Evolutionary conservation across 1,140 invertebrate genomes (phyloP).

Genomic region (Protaetia brevitarsis): DNA sequence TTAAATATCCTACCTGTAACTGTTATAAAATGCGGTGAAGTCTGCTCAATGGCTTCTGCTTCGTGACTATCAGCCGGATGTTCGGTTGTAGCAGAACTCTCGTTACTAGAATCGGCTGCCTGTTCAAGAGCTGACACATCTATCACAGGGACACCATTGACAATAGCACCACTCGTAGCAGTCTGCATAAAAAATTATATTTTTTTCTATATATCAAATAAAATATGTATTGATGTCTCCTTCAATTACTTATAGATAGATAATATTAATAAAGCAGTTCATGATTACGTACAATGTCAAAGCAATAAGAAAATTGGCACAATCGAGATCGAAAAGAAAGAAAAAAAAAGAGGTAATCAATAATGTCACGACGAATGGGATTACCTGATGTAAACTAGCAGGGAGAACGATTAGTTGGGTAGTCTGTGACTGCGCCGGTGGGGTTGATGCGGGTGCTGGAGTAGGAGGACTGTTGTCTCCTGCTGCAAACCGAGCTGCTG

Average conservation of each 20-base stretch:
- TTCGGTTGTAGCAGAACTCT: slow-evolving; percentile 45
- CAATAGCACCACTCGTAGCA: slow-evolving; percentile 36
- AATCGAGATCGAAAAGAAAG: background rate
- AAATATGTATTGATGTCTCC: no score
- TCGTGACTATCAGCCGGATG: slow-evolving; percentile 43
- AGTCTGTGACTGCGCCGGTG: slow-evolving; percentile 43
- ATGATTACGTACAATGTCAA: background rate
- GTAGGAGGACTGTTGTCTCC: slow-evolving; percentile 45
- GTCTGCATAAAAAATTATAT: slow-evolving; percentile 25
- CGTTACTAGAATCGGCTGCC: slow-evolving; percentile 47
- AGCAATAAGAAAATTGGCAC: background rate
- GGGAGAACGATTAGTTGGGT: slow-evolving; percentile 48
- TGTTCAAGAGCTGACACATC: slow-evolving; percentile 47
- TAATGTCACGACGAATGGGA: slow-evolving; percentile 14
- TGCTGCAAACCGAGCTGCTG: slow-evolving; percentile 48
- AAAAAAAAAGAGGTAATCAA: slow-evolving; percentile 24
- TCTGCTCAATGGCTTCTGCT: slow-evolving; percentile 41
- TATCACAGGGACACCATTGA: slow-evolving; percentile 48
- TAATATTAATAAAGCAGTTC: no score
- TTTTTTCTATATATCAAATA: background rate
- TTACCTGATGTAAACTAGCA: slow-evolving; percentile 49
- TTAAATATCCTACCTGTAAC: slow-evolving; percentile 42
- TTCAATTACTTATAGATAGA: no score
- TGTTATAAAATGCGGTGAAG: slow-evolving; percentile 48
- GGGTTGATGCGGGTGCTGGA: slow-evolving; percentile 44